Base-by-base conservation (phyloP, 2,113 vertebrate species). In the Himantopus leucocephalus region DNA sequence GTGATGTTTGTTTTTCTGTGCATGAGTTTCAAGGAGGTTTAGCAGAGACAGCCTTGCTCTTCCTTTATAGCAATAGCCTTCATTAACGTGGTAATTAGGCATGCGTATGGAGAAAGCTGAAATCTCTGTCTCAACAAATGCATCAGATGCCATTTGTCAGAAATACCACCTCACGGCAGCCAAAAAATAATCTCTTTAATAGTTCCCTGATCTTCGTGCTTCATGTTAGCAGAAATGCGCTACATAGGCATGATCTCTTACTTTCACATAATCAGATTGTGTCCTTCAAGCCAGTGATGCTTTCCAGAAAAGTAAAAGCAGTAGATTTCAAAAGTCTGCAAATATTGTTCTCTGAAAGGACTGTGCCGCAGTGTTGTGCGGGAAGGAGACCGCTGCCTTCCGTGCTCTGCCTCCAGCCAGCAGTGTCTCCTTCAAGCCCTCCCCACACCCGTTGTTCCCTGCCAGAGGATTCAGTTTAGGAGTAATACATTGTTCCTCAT, bases 1-100 rank as follows among this genome's bases (percentile, higher is more conserved):
- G 87, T 88, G 73, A 32, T 72, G 76, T 87, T 97, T 96, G 91
- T 64, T 95, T 90, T 93, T 9, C 68, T 52, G 58, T 72, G 77
- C 77, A 4, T 62, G 91, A 67, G 59, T 93, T 92, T 92, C 73
- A 83, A 55, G 92, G 68, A 78, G 73, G 50, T 79, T 87, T 68
- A 93, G 71, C 71, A 63, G 32, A 94, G 81, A 43, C 34, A 82
- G 53, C 94, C 48, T 89, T 97, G 77, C 82, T 39, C 32, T 94
- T 92, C 70, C 94, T 87, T 94, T 93, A 66, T 62, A 78, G 81
- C 70, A 68, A 6, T 35, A 71, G 23, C 72, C 70, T 59, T 97
- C 82, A 32, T 94, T 89, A 93, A 59, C 52, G 92, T 64, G 67
- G 12, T 87, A 90, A 94, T 97, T 83, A 89, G 64, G 47, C 27